These are phyloP conservation scores for Netelia virgata DNA, from an alignment of 2,888 invertebrate species.

Conservation along the genomic window DNA sequence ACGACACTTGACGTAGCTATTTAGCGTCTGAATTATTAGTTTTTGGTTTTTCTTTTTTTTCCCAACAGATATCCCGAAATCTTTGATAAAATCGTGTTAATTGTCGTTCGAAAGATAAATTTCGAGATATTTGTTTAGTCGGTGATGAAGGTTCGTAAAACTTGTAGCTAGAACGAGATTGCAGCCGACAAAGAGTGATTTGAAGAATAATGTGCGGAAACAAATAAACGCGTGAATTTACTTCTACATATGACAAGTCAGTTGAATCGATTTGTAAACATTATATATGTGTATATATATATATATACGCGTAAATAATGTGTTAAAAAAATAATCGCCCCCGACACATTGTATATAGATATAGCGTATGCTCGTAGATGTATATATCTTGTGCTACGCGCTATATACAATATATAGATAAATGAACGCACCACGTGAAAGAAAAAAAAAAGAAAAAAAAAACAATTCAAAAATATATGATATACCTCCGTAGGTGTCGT, in stretches of 20 bases:
- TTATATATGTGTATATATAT: background rate
- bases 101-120: slow-evolving; percentile 34
- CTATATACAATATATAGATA: slow-evolving; percentile 60
- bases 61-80: background rate
- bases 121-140: background rate
- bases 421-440: slow-evolving; percentile 3
- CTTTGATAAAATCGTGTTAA: slow-evolving; percentile 19
- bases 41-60: slow-evolving; percentile 3
- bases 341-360: slow-evolving; percentile 66
- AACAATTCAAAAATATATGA: slow-evolving; percentile 46
- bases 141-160: slow-evolving; percentile 1
- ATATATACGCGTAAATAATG: slow-evolving; percentile 9
- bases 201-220: background rate
- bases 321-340: slow-evolving; percentile 29
- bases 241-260: background rate
- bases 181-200: background rate
- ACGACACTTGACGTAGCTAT: background rate
- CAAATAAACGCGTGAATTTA: slow-evolving; percentile 12
- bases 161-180: too few relatives aligned
- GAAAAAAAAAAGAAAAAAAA: background rate
- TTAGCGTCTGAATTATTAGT: background rate
- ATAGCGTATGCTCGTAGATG: slow-evolving; percentile 66
- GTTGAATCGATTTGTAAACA: background rate
- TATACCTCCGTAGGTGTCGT: slow-evolving; percentile 65
- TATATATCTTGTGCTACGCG: slow-evolving; percentile 65